Evolutionary conservation across 2,888 invertebrate species (phyloP), one percentile per base, ranked within the genome.

Genomic region (Aphidius colemani): DNA sequence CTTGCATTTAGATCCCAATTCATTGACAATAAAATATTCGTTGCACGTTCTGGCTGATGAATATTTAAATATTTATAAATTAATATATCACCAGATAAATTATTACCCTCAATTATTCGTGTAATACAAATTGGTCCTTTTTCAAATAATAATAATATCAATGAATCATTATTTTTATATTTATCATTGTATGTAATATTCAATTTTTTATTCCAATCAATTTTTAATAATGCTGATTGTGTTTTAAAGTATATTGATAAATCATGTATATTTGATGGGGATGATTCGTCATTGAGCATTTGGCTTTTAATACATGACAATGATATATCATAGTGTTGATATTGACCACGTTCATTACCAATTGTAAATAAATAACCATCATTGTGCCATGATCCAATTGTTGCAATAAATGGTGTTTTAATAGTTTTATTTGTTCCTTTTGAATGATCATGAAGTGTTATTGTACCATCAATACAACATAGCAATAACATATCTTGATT

Each of bases 381-480:
- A 30, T 87, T 86, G 78, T 93, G 91, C 92, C 92, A 93, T 45
- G 87, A 84, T 46, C 89, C 86, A 68, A 88, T 83, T 43, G 88
- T 87, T 39, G 92, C 90, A 71, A 88, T 86, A 84, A 96, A 92
- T 62, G 91, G 89, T 62, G 92, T 89, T 80, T 91, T 90, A 5
- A 90, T 88, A 13, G 90, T 88, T 76, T 89, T 89, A 6, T 92
- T 94, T 0, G 91, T 86, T 53, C 93, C 92, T 68, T 89, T 87
- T 40, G 86, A 84, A 65, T 90, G 86, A 83, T 96, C 94, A 72
- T 93, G 88, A 39, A 96, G 83, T 49, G 91, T 92, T 67, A 96
- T 82, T 4, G 93, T 90, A 6, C 93, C 92, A 83, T 96, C 95
- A 57, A 93, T 91, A 75, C 95, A 95, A 7, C 94, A 93, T 53